Evolutionary conservation across 2,797 vertebrate genomes (phyloP).

Genomic region (Trachops cirrhosus): DNA sequence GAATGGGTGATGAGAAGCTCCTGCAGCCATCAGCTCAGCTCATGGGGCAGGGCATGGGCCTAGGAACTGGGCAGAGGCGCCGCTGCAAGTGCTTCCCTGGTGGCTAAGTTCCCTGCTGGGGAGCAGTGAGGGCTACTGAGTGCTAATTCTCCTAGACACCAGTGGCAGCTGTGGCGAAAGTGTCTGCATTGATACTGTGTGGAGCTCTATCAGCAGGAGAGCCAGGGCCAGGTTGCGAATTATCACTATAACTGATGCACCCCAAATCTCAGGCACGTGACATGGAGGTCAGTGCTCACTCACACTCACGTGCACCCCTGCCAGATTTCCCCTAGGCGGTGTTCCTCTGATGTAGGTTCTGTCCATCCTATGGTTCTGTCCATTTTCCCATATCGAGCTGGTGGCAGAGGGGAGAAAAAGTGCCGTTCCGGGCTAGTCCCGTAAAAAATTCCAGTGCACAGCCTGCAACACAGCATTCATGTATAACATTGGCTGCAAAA

Average conservation of each 20-base stretch:
- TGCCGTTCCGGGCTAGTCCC: too few relatives aligned
- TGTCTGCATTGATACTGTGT: not conserved
- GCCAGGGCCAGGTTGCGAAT: not conserved
- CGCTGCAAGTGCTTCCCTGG: too few relatives aligned
- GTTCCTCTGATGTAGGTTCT: not conserved
- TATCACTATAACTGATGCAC: too few relatives aligned
- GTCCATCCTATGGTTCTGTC: not conserved
- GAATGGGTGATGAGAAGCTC: not conserved
- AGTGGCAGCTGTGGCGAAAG: not conserved
- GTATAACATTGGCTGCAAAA: not conserved
- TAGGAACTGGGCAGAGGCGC: not conserved
- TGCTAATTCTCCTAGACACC: not conserved
- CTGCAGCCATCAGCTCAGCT: not conserved
- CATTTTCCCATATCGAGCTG: not conserved
- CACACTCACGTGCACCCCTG: accelerated
- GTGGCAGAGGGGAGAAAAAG: not conserved
- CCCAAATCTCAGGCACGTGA: not conserved
- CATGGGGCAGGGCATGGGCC: not conserved
- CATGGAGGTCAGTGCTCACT: not conserved
- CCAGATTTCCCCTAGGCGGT: not conserved
- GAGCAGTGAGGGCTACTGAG: not conserved
- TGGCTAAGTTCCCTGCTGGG: not conserved
- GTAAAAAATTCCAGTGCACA: not conserved
- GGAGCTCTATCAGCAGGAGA: not conserved
- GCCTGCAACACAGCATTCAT: not conserved